Evolutionary conservation across 2,113 vertebrate species (phyloP), one percentile per base, ranked within the genome.

Genomic region (Notarius lentiginosus): DNA sequence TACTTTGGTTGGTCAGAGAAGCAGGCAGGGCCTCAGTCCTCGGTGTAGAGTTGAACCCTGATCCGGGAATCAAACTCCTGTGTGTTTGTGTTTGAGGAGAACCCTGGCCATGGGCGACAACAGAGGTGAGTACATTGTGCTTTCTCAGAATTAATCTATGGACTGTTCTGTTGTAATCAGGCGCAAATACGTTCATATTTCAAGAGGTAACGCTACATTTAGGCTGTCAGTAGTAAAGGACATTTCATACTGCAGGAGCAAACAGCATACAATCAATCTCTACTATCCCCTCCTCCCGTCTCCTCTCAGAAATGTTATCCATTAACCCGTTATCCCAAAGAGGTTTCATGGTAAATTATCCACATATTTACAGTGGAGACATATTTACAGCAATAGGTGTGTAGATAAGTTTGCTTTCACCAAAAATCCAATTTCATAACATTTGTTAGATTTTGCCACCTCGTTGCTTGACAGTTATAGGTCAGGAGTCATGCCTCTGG

Each of bases 1-100:
- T n/a, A 27, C 7, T 60, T 86, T 20, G 34, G 68, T 72, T 87
- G 27, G 18, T 70, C 47, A 81, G 72, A 53, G 65, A 85, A 20
- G 30, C 92, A 92, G 94, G 95, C 94, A 92, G 94, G 95, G 94
- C 95, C 94, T 92, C 91, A 94, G 94, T 94, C 95, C 95, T 93
- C 94, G 94, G 94, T 92, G 92, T 95, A 89, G 92, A 95, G 94
- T 95, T 94, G 84, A 91, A 87, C 18, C 89, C 84, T 84, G 65
- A 90, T 89, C 89, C 72, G 92, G 20, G 87, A 89, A 77, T 81
- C 56, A 87, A 85, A 87, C 84, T 77, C 87, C 49, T 88, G 90
- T 85, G 83, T 60, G 65, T 76, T 83, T 84, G 84, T 76, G 80
- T 82, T 49, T 58, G 34, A 79, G 24, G 5, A 15, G 24, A 27